A percentile compares a stretch with the other conserved stretches of the same genome.
Conservation (phyloP, 2,797 vertebrate genomes). For the Chiropotes sagulatus region DNA sequence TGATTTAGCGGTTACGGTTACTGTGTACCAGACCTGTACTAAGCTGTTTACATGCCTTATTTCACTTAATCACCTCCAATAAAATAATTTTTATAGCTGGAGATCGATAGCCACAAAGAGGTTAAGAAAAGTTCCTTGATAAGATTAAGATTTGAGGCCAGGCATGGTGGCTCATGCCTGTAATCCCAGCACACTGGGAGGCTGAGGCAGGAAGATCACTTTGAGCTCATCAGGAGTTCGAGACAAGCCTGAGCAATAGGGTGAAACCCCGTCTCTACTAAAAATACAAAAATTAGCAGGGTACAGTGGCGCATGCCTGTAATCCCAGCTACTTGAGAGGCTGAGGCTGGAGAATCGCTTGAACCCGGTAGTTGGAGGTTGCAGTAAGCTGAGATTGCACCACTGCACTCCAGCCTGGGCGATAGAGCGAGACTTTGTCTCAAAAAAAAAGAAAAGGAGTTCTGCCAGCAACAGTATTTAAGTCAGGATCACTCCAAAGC, state of each 20-base stretch:
- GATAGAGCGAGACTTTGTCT: neutral
- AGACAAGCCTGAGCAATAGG: neutral
- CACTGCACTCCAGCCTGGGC: neutral
- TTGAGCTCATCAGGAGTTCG: neutral
- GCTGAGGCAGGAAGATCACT: neutral
- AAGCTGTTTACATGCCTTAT: neutral
- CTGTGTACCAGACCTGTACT: neutral
- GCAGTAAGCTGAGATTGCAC: neutral
- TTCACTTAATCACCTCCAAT: neutral
- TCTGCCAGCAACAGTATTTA: neutral
- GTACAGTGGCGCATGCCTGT: neutral
- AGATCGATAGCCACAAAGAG: neutral
- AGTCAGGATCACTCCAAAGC: neutral
- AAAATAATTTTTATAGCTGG: neutral
- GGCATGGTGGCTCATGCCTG: neutral
- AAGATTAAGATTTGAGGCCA: neutral
- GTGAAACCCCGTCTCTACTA: neutral
- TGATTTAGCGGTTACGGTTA: neutral
- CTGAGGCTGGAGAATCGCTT: neutral
- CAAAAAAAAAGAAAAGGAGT: neutral
- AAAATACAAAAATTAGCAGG: neutral
- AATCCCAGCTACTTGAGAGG: neutral
- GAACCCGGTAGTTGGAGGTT: neutral
- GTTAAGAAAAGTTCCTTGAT: constrained; percentile 15
- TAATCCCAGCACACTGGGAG: neutral